Evolutionary conservation across 2,113 vertebrate genomes (phyloP), one percentile per base, ranked within the genome.

Genomic region (Strix aluco): DNA sequence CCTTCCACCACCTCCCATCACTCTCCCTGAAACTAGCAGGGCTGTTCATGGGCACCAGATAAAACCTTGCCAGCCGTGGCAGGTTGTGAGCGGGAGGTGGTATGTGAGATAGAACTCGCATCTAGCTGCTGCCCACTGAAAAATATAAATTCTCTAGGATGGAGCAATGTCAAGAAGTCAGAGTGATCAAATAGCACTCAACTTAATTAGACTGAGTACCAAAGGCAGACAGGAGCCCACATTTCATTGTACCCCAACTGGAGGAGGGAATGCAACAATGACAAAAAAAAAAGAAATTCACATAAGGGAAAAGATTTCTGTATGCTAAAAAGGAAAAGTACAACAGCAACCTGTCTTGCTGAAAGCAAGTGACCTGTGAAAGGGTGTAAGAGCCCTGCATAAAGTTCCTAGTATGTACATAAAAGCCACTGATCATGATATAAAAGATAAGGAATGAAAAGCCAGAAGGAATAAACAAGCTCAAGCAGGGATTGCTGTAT

Each of bases 391-490:
- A 84, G 73, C 46, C 77, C 69, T 29, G 59, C 4, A 1, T 62
- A 91, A 40, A 92, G 63, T 65, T 95, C 51, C 62, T 20, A 62
- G 15, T 49, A 85, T 2, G 23, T 26, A 89, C 22, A 5, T 80
- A 85, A 23, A 65, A 89, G 40, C 40, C 81, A 73, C 36, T 22
- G 70, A 89, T 40, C 29, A 22, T 0, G 2, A 87, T 58, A 71
- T 0, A 82, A 77, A 77, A 89, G 79, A 88, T 78, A 95, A 92
- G 62, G 54, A 95, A 51, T 34, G 58, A 89, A 90, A 93, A 96
- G 36, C 71, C 79, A 88, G 62, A 94, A 92, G 58, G 70, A 85
- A 87, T 51, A 91, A 93, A 92, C 72, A 81, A 92, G 80, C 10
- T 88, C 57, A 92, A 51, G 59, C 52, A 73, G n/a, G 19, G 55